Evolutionary conservation across 2,797 vertebrate species (phyloP).

Genomic region (Alcedo atthis): DNA sequence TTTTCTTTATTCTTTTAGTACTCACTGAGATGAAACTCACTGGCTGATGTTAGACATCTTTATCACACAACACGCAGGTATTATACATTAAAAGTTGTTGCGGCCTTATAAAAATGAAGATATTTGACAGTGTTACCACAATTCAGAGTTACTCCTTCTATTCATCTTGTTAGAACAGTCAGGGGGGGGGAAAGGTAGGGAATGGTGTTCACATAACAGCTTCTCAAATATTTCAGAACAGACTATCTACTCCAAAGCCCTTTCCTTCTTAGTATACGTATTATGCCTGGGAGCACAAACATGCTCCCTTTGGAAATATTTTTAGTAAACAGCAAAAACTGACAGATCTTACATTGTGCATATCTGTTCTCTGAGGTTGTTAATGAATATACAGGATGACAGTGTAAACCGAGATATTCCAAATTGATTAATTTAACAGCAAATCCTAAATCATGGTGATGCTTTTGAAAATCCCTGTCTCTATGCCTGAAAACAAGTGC

Average conservation of each 20-base stretch:
- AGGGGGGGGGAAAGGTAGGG: no score
- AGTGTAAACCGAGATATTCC: not conserved
- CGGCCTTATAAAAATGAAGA: slow-evolving; percentile 15
- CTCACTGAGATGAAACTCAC: not conserved
- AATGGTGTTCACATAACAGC: not conserved
- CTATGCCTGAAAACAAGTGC: not conserved
- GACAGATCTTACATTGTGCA: not conserved
- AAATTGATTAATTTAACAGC: not conserved
- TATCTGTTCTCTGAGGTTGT: not conserved
- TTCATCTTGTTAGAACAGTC: not conserved
- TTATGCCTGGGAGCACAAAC: not conserved
- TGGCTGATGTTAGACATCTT: not conserved
- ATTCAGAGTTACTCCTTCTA: not conserved
- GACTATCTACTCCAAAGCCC: not conserved
- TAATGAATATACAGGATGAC: not conserved
- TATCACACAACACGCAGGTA: not conserved
- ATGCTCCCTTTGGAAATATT: not conserved
- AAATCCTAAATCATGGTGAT: not conserved
- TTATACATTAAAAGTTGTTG: not conserved
- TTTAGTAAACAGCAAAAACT: not conserved
- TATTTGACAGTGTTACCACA: not conserved
- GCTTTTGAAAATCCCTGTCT: not conserved
- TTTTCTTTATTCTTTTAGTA: not conserved
- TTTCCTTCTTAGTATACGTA: not conserved
- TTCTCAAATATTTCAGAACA: not conserved